A percentile compares a stretch with the other conserved stretches of the same genome.
phyloP scores from a whole-genome alignment of 1,140 invertebrate species.

The Solenopsis invicta region DNA sequence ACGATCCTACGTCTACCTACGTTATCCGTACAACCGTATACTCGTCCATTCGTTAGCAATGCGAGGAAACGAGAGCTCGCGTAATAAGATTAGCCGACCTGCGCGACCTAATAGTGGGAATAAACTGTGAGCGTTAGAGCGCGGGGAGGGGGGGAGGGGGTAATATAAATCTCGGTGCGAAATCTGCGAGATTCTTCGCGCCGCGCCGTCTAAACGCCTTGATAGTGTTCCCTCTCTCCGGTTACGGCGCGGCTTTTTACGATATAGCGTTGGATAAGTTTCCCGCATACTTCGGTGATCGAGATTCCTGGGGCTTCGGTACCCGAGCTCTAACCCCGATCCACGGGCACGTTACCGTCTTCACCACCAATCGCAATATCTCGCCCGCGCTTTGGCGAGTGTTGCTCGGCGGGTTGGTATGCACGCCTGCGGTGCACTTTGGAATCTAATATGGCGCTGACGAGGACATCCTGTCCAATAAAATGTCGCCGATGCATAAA shows the following conservation, averaged over 20 bases:
- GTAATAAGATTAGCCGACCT: conserved; percentile 7
- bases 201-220: conserved; percentile 14
- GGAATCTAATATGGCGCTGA: conserved; percentile 80
- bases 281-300: conserved; percentile 56
- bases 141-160: background rate
- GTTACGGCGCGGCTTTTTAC: conserved; percentile 41
- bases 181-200: conserved; percentile 19
- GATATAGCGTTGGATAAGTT: conserved; percentile 56
- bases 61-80: background rate
- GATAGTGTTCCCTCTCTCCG: background rate
- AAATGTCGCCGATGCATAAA: conserved; percentile 76
- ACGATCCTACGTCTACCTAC: background rate
- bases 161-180: conserved; percentile 34
- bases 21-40: background rate
- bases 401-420: conserved; percentile 62
- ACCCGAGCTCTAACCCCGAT: conserved; percentile 32
- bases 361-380: conserved; percentile 75
- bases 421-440: conserved; percentile 71
- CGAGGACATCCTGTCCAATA: conserved; percentile 76
- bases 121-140: background rate
- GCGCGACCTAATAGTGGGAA: background rate
- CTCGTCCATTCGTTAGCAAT: background rate
- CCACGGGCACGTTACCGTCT: conserved; percentile 50
- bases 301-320: conserved; percentile 49
- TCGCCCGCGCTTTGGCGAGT: conserved; percentile 68